A percentile compares a stretch with the other conserved stretches of the same genome.
phyloP scores from a whole-genome alignment of 2,113 vertebrate genomes.

The Notarius lentiginosus region DNA sequence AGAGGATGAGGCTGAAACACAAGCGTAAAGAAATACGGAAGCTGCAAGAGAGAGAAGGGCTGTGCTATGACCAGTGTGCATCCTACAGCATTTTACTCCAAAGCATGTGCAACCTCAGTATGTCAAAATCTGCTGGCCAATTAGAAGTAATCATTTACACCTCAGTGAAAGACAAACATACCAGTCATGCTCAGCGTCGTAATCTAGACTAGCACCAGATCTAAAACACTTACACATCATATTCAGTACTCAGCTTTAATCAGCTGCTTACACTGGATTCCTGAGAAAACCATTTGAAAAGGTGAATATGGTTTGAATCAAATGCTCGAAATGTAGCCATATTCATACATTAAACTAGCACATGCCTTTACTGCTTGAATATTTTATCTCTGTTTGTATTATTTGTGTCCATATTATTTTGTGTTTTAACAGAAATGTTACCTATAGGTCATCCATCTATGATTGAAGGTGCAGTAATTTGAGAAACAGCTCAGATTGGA shows the following conservation, averaged over 20 bases:
- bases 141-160: background rate
- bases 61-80: conserved; percentile 46
- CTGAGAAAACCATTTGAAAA: background rate
- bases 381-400: conserved; percentile 13
- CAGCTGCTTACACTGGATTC: background rate
- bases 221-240: background rate
- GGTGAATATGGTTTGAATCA: conserved; percentile 57
- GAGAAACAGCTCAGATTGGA: background rate
- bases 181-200: background rate
- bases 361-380: conserved; percentile 10
- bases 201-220: background rate
- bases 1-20: conserved; percentile 78
- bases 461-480: background rate
- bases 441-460: background rate
- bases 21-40: conserved; percentile 67
- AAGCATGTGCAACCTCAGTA: conserved; percentile 50
- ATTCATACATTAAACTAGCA: conserved; percentile 29
- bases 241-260: background rate
- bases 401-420: background rate
- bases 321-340: conserved; percentile 61
- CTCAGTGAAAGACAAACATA: background rate
- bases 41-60: conserved; percentile 13
- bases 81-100: conserved; percentile 64
- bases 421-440: background rate
- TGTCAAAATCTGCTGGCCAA: background rate